Conservation (phyloP, 2,797 vertebrate genomes). For the Stomatorhinus walkeri region DNA sequence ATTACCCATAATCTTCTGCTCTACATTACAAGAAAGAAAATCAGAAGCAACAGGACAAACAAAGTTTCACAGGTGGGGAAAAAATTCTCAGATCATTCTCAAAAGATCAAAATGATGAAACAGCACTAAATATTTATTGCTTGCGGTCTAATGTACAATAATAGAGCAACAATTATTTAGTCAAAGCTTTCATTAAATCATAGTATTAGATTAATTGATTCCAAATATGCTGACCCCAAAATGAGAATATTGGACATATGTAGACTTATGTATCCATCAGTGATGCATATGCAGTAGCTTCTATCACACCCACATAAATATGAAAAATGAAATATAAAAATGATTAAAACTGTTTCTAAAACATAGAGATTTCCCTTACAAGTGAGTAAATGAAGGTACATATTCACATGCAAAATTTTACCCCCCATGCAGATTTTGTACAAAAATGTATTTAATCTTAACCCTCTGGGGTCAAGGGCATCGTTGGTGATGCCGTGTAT, state of each 20-base stretch:
- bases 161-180: neutral
- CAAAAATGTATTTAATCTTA: neutral
- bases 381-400: neutral
- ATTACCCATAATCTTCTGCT: neutral
- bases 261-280: neutral
- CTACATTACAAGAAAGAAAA: neutral
- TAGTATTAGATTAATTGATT: neutral
- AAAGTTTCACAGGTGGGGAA: neutral
- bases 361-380: neutral
- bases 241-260: neutral
- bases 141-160: neutral
- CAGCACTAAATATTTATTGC: neutral
- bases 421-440: neutral
- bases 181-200: neutral
- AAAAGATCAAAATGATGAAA: neutral
- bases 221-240: neutral
- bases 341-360: neutral
- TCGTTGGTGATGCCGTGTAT: no score
- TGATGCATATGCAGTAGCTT: neutral
- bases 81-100: neutral
- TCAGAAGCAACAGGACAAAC: neutral
- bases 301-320: neutral
- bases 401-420: neutral
- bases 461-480: neutral
- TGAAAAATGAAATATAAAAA: neutral